phyloP scores from a whole-genome alignment of 2,113 vertebrate species.

The Nothobranchius kuhntae region DNA sequence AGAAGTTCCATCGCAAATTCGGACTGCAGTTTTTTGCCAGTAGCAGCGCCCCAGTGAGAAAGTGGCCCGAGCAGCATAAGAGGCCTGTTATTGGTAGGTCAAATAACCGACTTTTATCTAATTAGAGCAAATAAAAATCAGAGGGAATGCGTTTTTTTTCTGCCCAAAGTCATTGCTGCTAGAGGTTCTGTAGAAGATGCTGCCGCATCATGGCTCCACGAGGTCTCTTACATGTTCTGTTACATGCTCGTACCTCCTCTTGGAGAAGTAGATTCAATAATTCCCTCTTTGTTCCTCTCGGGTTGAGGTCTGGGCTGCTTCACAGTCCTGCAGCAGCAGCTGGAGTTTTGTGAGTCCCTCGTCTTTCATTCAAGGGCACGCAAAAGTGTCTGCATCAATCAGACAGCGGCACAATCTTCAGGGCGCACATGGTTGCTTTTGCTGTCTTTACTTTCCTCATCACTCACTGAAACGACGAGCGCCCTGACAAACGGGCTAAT shows the following conservation, averaged over 20 bases:
- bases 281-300: too few relatives aligned
- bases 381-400: slow-evolving; percentile 44
- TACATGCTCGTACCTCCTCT: too few relatives aligned
- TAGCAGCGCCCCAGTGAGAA: too few relatives aligned
- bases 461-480: slow-evolving; percentile 9
- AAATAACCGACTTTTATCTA: too few relatives aligned
- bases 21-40: too few relatives aligned
- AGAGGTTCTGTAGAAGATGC: not conserved
- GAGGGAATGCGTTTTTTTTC: too few relatives aligned
- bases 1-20: too few relatives aligned
- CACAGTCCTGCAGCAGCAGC: slow-evolving; percentile 2
- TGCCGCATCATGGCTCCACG: not conserved
- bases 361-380: slow-evolving; percentile 43
- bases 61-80: too few relatives aligned
- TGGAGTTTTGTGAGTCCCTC: not conserved
- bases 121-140: too few relatives aligned
- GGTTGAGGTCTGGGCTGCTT: not conserved
- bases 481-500: slow-evolving; percentile 25
- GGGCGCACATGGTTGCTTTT: slow-evolving; percentile 26
- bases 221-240: not conserved
- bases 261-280: too few relatives aligned
- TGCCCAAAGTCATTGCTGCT: not conserved
- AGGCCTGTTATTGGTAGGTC: too few relatives aligned
- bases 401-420: slow-evolving; percentile 12
- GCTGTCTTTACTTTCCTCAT: slow-evolving; percentile 28